Evolutionary conservation across 2,888 invertebrate species (phyloP).

Genomic region (Euclidia mi): DNA sequence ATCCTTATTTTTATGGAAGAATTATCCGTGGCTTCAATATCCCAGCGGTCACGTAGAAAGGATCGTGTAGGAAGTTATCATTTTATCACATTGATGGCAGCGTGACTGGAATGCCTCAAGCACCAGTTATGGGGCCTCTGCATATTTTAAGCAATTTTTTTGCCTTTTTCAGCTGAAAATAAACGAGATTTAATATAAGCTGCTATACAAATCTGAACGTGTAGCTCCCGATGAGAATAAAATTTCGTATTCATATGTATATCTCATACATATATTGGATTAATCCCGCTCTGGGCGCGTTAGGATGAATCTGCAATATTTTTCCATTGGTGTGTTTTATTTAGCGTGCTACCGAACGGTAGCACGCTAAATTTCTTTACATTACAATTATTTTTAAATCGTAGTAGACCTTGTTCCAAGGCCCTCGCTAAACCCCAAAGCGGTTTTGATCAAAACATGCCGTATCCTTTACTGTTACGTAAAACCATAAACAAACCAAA

Average conservation of each 20-base stretch:
- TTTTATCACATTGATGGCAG: conserved; percentile 25
- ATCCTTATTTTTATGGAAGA: conserved; percentile 26
- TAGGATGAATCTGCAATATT: too few species aligned
- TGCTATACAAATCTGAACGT: not conserved
- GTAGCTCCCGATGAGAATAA: not conserved
- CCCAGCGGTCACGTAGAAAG: conserved; percentile 25
- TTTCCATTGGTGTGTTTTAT: too few species aligned
- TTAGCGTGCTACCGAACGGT: too few species aligned
- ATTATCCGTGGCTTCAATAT: conserved; percentile 16
- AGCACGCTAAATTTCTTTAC: too few species aligned
- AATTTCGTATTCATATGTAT: not conserved
- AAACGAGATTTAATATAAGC: conserved; percentile 6
- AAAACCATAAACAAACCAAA: too few species aligned
- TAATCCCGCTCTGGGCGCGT: too few species aligned
- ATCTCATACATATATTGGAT: too few species aligned
- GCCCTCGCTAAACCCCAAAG: too few species aligned
- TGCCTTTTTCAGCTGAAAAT: not conserved
- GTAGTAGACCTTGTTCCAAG: too few species aligned
- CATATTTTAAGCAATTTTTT: conserved; percentile 9
- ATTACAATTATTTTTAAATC: too few species aligned
- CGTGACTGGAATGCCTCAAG: conserved; percentile 34
- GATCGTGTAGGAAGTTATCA: conserved; percentile 35
- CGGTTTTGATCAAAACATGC: too few species aligned
- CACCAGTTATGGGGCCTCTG: not conserved
- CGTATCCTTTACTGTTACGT: too few species aligned